A percentile compares a stretch with the other conserved stretches of the same genome.
These are phyloP conservation scores for Calypte anna DNA, from an alignment of 2,113 vertebrate species.

Conservation along the genomic window DNA sequence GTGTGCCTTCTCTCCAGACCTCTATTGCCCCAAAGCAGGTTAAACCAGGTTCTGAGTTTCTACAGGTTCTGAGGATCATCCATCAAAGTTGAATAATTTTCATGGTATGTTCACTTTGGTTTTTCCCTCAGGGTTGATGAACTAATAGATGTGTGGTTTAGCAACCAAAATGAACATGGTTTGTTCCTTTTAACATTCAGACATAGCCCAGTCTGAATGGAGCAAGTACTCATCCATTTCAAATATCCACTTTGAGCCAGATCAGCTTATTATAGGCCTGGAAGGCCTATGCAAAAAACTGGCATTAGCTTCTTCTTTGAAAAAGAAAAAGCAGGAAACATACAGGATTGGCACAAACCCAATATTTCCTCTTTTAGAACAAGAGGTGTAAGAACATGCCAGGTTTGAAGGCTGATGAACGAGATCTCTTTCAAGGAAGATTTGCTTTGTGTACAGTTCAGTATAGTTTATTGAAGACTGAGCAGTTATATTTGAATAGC, in stretches of 20 bases:
- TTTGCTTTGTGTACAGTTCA: slow-evolving; percentile 3
- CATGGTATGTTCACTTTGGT: neutral
- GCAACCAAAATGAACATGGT: neutral
- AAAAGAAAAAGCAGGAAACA: neutral
- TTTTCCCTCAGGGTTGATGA: neutral
- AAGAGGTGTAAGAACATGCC: neutral
- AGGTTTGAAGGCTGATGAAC: neutral
- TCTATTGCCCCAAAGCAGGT: neutral
- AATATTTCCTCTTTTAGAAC: slow-evolving; percentile 13
- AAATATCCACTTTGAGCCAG: neutral
- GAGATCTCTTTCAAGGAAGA: neutral
- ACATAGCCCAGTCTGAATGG: neutral
- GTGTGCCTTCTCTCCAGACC: neutral
- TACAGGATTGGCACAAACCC: neutral
- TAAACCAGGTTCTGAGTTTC: neutral
- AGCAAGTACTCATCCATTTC: neutral
- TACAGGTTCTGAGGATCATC: neutral
- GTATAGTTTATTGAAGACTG: neutral
- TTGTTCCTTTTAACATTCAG: neutral
- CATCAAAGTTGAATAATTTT: neutral
- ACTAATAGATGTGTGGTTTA: neutral
- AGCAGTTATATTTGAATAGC: slow-evolving; percentile 27
- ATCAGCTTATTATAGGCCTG: neutral
- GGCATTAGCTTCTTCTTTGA: neutral
- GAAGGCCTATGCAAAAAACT: neutral